Base-by-base conservation (phyloP, 2,888 invertebrate genomes). In the Hesperia comma region DNA sequence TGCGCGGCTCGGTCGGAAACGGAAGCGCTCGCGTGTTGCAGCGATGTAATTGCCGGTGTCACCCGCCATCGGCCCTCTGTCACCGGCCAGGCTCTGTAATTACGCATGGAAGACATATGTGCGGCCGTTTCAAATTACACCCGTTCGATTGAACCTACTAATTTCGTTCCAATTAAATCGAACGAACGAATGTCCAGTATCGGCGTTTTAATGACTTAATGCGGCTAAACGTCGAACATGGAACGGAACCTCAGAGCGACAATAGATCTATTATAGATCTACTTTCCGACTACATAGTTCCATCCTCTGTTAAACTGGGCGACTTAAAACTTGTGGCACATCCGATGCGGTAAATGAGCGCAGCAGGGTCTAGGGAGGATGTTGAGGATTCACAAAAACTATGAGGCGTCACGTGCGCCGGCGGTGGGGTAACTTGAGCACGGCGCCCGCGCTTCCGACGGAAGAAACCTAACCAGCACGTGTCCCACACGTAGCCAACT, bases 21-120 rank as follows among this genome's bases (percentile, higher is more conserved):
- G 90, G 89, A 88, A 88, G 83, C 79, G 83, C 82, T 81, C 85
- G 87, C 89, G 89, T 90, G 88, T 19, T 88, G 85, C 76, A 74
- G 71, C 70, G 69, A 71, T 75, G 71, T 87, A 88, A 90, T 90
- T 83, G 87, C 77, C 83, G 82, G 83, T 88, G 90, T 87, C 88
- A 85, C 83, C 83, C 77, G 75, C 79, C 73, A 69, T 68, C 63
- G 51, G 51, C 64, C 57, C 58, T 53, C 21, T 51, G 53, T 51
- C 58, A 33, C 61, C 68, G 67, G 74, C 75, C 74, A 72, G 69
- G 71, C 70, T 67, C 73, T 67, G 71, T 75, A 76, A 78, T 78
- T 75, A 75, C 74, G 61, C 68, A 54, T 66, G 70, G 74, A 74
- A 82, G 79, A 84, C 86, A 88, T 86, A 80, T 84, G 85, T 75